Evolutionary conservation across 2,113 vertebrate species (phyloP), one percentile per base, ranked within the genome.

Genomic region (Regulus satrapa): DNA sequence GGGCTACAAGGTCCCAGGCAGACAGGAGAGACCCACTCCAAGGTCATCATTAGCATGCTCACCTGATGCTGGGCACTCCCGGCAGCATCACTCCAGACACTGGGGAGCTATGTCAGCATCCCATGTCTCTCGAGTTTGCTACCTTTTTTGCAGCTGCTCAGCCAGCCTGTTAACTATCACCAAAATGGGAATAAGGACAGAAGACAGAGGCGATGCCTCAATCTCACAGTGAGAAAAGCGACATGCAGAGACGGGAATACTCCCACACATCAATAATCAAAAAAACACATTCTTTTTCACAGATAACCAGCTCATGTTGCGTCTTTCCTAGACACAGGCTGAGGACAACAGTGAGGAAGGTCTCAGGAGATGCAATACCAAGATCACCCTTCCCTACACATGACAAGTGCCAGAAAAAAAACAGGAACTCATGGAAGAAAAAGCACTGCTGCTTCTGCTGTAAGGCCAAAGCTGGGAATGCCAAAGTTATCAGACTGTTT

Each of bases 1-100:
- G 7, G 16, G 19, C 36, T 81, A 34, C 9, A 51, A 34, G 38
- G 32, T 71, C n/a, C 28, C 69, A 78, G 36, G 31, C 6, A 43
- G 31, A 52, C 48, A 78, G 80, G 24, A 58, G 12, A 51, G 10
- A 84, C 21, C 6, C 49, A 81, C 31, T 41, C 34, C 2, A 4
- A 24, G 4, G 0, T 32, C 9, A 31, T 38, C 71, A 41, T 8
- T 40, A 56, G n/a, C 72, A 54, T 0, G 2, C 19, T 81, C 0
- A 1, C 21, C 38, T 26, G 29, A 81, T 34, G 64, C 51, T 75
- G 54, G 31, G 31, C 28, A 40, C 10, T 75, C 38, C 58, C 66
- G 72, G 54, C 40, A 88, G 36, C 36, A 82, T 26, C 3, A 5
- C 54, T 64, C 4, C 23, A 19, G 55, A 52, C 56, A 63, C 56